phyloP scores from a whole-genome alignment of 2,888 invertebrate species.

The Macrophya alboannulata region DNA sequence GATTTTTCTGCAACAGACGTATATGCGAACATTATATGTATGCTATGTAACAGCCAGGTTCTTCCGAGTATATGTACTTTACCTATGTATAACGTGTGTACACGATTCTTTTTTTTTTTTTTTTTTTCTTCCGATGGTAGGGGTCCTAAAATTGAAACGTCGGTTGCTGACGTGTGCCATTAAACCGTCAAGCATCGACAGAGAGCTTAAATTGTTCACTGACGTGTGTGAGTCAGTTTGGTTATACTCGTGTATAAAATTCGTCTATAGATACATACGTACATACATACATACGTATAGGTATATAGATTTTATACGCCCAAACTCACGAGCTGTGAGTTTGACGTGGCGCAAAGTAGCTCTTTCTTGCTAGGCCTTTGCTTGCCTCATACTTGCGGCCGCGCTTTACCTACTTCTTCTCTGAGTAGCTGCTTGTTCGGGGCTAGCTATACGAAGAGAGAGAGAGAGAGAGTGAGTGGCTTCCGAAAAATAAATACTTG shows the following conservation, averaged over 20 bases:
- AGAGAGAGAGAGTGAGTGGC: too few relatives aligned
- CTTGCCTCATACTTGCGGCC: neutral
- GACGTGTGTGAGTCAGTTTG: slow-evolving; percentile 1
- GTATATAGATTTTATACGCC: neutral
- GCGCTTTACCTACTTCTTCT: slow-evolving; percentile 10
- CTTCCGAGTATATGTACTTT: too few relatives aligned
- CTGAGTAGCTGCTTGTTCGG: neutral
- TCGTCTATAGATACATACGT: neutral
- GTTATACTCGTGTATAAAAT: too few relatives aligned
- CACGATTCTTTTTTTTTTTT: slow-evolving; percentile 26
- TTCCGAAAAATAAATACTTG: too few relatives aligned
- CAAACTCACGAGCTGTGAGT: neutral
- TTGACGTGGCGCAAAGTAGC: slow-evolving; percentile 13
- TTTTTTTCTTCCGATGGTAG: slow-evolving; percentile 34
- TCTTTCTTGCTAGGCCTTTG: neutral
- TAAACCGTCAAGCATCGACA: slow-evolving; percentile 39
- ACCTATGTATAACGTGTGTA: neutral
- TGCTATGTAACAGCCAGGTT: too few relatives aligned
- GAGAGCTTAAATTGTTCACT: slow-evolving; percentile 32
- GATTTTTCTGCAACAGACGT: neutral
- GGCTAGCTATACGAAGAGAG: too few relatives aligned
- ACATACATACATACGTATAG: neutral
- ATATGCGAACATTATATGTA: too few relatives aligned
- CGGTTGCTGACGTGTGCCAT: slow-evolving; percentile 41
- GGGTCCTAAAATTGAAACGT: slow-evolving; percentile 45